Evolutionary conservation across 2,888 invertebrate species (phyloP), one percentile per base, ranked within the genome.

Genomic region (Bruchidius siliquastri): DNA sequence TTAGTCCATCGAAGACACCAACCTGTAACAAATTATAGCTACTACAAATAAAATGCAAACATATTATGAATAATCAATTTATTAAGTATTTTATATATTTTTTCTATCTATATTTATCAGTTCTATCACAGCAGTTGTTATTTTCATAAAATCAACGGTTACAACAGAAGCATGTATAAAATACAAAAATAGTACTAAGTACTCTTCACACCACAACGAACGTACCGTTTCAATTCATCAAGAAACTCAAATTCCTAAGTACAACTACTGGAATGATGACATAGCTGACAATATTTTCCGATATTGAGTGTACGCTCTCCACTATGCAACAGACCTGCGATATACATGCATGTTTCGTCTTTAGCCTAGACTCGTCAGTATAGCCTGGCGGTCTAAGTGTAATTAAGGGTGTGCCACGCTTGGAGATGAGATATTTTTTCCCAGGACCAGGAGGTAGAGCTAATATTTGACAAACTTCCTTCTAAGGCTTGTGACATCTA

Each of bases 101-200:
- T 68, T 10, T 21, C 20, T 20, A 20, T 2, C 68, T 10, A n/a
- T n/a, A 8, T n/a, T 68, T 10, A 10, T 6, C 2, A n/a, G 3
- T 21, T 68, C 21, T 68, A 68, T 68, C 68, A 68, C 68, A 68
- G 68, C 68, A 68, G 74, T 74, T 74, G 74, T 73, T 71, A 72
- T 71, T 4, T 49, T 49, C 49, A 49, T 13, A 49, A 13, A 49
- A 1, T 49, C 49, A 49, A 49, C 49, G 49, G 49, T 49, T 49
- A 49, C 49, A 49, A 49, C 49, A 49, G 49, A 49, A 49, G 49
- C 49, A 49, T 49, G 49, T 49, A 13, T 13, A 49, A 49, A 4
- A 49, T 4, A 13, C 1, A 49, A 49, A 49, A 49, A 49, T 49
- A 49, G 49, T 49, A 49, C 49, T 30, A 49, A 49, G 49, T 49